Base-by-base conservation (phyloP, 1,140 invertebrate species). In the Melipona quadrifasciata region DNA sequence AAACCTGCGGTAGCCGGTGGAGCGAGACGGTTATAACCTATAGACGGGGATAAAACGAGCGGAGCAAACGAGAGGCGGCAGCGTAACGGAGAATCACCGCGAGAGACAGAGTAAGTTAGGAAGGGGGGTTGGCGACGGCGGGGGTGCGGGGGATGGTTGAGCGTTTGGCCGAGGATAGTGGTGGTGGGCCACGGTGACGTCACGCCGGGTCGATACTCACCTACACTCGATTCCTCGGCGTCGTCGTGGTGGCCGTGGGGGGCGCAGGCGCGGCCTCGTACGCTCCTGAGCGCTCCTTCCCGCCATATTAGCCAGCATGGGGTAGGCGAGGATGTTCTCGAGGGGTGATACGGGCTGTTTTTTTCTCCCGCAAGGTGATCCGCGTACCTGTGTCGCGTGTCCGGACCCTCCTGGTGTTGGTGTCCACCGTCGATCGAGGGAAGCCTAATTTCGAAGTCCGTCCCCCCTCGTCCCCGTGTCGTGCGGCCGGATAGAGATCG, bases 351-450 rank as follows among this genome's bases (percentile, higher is more conserved):
- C 95, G 90, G 96, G 75, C 65, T 84, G 55, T 94, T 96, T 96
- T 47, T 94, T 96, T 96, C 93, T 95, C 95, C 86, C 95, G 95
- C 94, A 96, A 96, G 96, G 96, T 96, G 95, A 96, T 93, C 92
- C 61, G 53, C 64, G 80, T 80, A 47, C 21, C 71, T 84, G 67
- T 80, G 64, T 86, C 75, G 82, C 82, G 82, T 84, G 82, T 24
- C 19, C 21, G 17, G 64, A 19, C 34, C 55, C n/a, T 21, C 19
- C 55, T 34, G 39, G 68, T 64, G 27, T 8, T 10, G 39, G 79
- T 80, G 68, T 72, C 17, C 55, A 58, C 8, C 19, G 19, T 55
- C 72, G 27, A 53, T 6, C 58, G 58, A 61, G 12, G n/a, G 58
- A 24, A 74, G 16, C 72, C 55, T 27, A 53, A 72, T 51, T 24